phyloP scores from a whole-genome alignment of 1,140 invertebrate genomes.

The Cydia amplana region DNA sequence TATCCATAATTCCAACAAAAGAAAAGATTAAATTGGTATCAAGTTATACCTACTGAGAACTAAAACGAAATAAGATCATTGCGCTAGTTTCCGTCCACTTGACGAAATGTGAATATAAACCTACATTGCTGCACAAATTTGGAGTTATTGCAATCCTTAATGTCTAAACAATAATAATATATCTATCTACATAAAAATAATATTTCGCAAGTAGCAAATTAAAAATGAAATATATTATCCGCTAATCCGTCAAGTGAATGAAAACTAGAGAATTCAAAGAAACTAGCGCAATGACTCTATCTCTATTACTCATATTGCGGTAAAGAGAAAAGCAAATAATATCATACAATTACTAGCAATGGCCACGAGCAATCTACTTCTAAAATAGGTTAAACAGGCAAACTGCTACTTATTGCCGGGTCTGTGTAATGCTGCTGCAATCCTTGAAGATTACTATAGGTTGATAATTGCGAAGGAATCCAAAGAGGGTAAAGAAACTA shows the following conservation, averaged over 20 bases:
- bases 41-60: neutral
- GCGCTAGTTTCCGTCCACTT: too few relatives aligned
- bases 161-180: too few relatives aligned
- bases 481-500: constrained; percentile 1
- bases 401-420: constrained; percentile 14
- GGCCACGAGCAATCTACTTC: constrained; percentile 14
- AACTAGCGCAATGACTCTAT: too few relatives aligned
- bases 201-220: too few relatives aligned
- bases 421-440: constrained; percentile 21
- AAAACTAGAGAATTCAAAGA: too few relatives aligned
- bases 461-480: constrained; percentile 12
- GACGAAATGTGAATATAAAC: too few relatives aligned
- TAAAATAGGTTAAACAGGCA: constrained; percentile 18
- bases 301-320: neutral
- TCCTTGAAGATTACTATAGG: constrained; percentile 19
- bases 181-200: too few relatives aligned
- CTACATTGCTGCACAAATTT: too few relatives aligned
- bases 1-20: neutral
- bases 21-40: neutral
- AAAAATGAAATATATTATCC: too few relatives aligned
- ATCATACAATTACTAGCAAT: constrained; percentile 20
- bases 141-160: too few relatives aligned
- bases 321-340: constrained; percentile 14
- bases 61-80: too few relatives aligned
- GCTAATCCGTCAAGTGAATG: too few relatives aligned